Conservation (phyloP, 2,888 invertebrate species). For the Cylindroiulus punctatus region DNA sequence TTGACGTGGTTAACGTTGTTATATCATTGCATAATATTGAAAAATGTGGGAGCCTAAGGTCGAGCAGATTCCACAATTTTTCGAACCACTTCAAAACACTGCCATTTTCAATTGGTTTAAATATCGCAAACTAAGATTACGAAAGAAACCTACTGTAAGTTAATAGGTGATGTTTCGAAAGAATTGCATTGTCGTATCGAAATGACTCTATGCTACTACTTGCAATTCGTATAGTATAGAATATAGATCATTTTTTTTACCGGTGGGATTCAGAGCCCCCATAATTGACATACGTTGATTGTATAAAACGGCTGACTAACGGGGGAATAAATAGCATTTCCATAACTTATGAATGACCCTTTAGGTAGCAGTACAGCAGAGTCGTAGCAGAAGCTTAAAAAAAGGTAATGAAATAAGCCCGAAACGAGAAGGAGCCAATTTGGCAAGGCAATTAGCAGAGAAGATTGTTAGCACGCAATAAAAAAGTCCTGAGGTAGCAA, state of each 20-base stretch:
- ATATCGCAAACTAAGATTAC: too few species aligned
- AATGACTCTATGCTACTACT: background rate
- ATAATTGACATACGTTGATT: slow-evolving; percentile 5
- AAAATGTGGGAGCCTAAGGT: background rate
- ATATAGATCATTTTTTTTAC: background rate
- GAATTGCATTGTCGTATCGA: background rate
- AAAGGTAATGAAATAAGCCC: slow-evolving; percentile 10
- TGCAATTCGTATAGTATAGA: background rate
- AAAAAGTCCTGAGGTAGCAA: slow-evolving; percentile 18
- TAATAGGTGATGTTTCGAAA: too few species aligned
- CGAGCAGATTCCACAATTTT: background rate
- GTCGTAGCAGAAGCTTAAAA: background rate
- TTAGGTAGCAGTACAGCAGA: slow-evolving; percentile 1
- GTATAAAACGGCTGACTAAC: slow-evolving; percentile 3
- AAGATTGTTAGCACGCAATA: slow-evolving; percentile 18
- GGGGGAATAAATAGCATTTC: background rate
- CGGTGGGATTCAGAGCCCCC: background rate
- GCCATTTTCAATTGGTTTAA: too few species aligned
- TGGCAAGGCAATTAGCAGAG: slow-evolving; percentile 18
- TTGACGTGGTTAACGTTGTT: background rate
- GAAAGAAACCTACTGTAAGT: too few species aligned
- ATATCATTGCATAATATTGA: background rate
- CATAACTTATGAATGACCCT: slow-evolving; percentile 18
- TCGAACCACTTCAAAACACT: too few species aligned
- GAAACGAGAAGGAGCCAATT: slow-evolving; percentile 18